Evolutionary conservation across 2,797 vertebrate genomes (phyloP), one percentile per base, ranked within the genome.

Genomic region (Eulemur mongoz): DNA sequence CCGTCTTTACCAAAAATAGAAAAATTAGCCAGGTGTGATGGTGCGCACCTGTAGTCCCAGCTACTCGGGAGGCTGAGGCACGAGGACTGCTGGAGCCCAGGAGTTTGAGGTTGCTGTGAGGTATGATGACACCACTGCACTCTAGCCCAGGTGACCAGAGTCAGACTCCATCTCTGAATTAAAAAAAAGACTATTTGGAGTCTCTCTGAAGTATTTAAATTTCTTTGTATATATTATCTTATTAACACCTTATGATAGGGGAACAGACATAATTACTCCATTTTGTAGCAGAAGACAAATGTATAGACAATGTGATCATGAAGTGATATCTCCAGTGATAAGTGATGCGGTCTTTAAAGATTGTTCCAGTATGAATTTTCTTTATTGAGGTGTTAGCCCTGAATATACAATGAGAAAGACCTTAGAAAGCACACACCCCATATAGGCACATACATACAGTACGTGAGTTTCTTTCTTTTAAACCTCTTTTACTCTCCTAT

Each of bases 241-340:
- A 13, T 38, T 15, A 52, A 17, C 15, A 17, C 67, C n/a, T 43
- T 20, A 20, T 35, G 73, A 50, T 13, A 4, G 12, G n/a, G 63
- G 57, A 75, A 12, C 52, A 59, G 40, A 48, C 11, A 6, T 9
- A n/a, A 35, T 10, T 1, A 48, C 2, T 54, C 38, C 18, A 0
- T 63, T 54, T 40, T 78, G 38, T 45, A 63, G 27, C 30, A 15
- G 98, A 98, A 98, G 97, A 96, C 95, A 97, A 92, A 97, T 93
- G 97, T 35, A 6, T 17, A 65, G 54, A 25, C 17, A 57, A 10
- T 57, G 54, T 57, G 54, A 57, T 57, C 54, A 7, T n/a, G 2
- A 4, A 25, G 84, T 79, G 48, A 0, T 63, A 1, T 3, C 3
- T 80, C 23, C 4, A 10, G 59, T 12, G n/a, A 12, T 61, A 54